phyloP scores from a whole-genome alignment of 1,140 invertebrate genomes.

The Delia radicum region DNA sequence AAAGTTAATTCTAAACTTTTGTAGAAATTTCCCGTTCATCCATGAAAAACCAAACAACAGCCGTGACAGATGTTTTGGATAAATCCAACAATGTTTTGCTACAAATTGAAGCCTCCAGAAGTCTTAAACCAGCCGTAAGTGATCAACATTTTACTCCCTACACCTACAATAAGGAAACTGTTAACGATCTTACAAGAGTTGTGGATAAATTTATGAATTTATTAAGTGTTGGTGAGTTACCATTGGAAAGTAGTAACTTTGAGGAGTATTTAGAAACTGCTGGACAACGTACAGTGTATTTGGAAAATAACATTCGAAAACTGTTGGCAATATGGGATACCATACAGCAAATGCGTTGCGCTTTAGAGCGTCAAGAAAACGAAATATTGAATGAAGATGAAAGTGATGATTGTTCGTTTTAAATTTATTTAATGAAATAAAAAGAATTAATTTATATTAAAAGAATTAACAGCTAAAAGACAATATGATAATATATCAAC shows the following conservation, averaged over 20 bases:
- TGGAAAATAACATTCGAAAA: slow-evolving; percentile 40
- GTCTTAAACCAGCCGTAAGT: slow-evolving; percentile 22
- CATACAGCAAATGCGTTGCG: slow-evolving; percentile 34
- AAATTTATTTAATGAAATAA: slow-evolving; percentile 2
- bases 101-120: slow-evolving; percentile 36
- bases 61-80: slow-evolving; percentile 42
- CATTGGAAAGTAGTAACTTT: slow-evolving; percentile 12
- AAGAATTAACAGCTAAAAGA: slow-evolving; percentile 32
- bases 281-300: slow-evolving; percentile 36
- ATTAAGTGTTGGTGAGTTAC: slow-evolving; percentile 25
- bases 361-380: slow-evolving; percentile 24
- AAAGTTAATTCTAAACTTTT: not conserved
- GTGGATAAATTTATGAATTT: slow-evolving; percentile 38
- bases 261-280: slow-evolving; percentile 19
- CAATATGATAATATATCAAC: slow-evolving; percentile 42
- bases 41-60: slow-evolving; percentile 30
- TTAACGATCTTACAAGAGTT: slow-evolving; percentile 36
- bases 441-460: slow-evolving; percentile 9
- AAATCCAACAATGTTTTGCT: slow-evolving; percentile 44
- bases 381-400: slow-evolving; percentile 24
- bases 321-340: slow-evolving; percentile 40
- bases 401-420: slow-evolving; percentile 2
- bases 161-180: slow-evolving; percentile 32
- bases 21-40: slow-evolving; percentile 31
- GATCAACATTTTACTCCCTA: slow-evolving; percentile 15